A percentile compares a stretch with the other conserved stretches of the same genome.
phyloP scores from a whole-genome alignment of 1,140 invertebrate species.

The Trachymyrmex septentrionalis region DNA sequence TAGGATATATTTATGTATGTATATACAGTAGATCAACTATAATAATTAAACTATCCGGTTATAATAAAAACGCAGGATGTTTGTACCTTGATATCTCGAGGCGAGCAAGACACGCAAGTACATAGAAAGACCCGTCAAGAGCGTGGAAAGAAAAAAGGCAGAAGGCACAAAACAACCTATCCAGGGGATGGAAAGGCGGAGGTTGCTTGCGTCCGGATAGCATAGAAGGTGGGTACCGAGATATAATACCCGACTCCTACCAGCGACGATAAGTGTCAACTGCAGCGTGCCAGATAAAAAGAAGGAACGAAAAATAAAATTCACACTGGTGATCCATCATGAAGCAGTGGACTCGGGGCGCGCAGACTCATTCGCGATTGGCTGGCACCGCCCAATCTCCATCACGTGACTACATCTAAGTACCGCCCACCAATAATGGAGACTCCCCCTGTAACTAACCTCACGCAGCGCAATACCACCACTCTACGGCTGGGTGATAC shows the following conservation, averaged over 20 bases:
- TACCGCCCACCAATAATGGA: conserved; percentile 68
- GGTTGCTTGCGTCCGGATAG: conserved; percentile 50
- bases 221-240: conserved; percentile 75
- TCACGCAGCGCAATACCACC: conserved; percentile 58
- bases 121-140: conserved; percentile 67
- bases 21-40: conserved; percentile 40
- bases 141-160: conserved; percentile 41
- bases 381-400: conserved; percentile 79
- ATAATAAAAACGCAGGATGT: conserved; percentile 81
- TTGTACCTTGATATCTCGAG: conserved; percentile 69
- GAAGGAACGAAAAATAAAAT: conserved; percentile 84
- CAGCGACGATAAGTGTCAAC: conserved; percentile 85
- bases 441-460: conserved; percentile 66
- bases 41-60: conserved; percentile 82
- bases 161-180: conserved; percentile 59
- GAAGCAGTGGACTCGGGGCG: conserved; percentile 79
- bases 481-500: conserved; percentile 30
- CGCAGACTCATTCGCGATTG: conserved; percentile 79
- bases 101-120: conserved; percentile 82
- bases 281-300: conserved; percentile 85
- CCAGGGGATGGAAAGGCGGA: conserved; percentile 54
- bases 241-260: conserved; percentile 78
- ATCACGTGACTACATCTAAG: conserved; percentile 79
- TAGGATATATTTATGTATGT: background rate
- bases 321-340: conserved; percentile 85